A percentile compares a stretch with the other conserved stretches of the same genome.
Conservation (phyloP, 2,797 vertebrate genomes). For the Pitangus sulphuratus region DNA sequence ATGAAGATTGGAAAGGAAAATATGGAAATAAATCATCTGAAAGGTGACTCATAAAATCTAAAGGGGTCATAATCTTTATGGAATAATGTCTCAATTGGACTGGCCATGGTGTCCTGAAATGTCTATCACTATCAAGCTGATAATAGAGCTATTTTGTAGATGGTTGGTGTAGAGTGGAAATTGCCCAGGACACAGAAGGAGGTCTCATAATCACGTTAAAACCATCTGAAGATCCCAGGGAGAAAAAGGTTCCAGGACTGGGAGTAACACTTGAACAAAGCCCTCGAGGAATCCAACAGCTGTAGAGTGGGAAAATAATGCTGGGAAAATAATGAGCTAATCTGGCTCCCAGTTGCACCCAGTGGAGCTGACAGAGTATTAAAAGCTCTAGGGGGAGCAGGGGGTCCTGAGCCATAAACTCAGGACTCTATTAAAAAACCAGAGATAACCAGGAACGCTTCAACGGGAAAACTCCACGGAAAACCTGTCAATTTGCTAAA, state of each 20-base stretch:
- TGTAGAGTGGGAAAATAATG: conserved; percentile 36
- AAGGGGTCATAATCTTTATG: conserved; percentile 38
- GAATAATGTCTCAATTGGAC: conserved; percentile 33
- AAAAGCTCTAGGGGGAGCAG: background rate
- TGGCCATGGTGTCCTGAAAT: background rate
- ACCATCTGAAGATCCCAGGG: conserved; percentile 45
- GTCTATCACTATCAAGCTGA: conserved; percentile 31
- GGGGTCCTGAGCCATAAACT: background rate
- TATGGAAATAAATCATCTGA: conserved; percentile 11
- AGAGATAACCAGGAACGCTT: background rate
- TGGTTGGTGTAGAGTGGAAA: background rate
- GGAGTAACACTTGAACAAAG: conserved; percentile 27
- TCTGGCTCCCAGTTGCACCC: conserved; percentile 35
- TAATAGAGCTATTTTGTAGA: conserved; percentile 33
- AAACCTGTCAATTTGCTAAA: conserved; percentile 10
- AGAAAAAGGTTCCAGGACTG: conserved; percentile 29
- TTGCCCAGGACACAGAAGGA: conserved; percentile 13
- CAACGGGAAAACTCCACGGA: background rate
- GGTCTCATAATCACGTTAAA: conserved; percentile 14
- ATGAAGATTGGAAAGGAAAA: conserved; percentile 28
- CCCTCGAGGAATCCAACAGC: conserved; percentile 51
- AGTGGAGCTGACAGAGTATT: background rate
- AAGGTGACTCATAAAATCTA: conserved; percentile 16
- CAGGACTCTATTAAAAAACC: background rate
- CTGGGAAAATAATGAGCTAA: conserved; percentile 62